Conservation (phyloP, 1,140 invertebrate genomes). For the Charaxes varanes region DNA sequence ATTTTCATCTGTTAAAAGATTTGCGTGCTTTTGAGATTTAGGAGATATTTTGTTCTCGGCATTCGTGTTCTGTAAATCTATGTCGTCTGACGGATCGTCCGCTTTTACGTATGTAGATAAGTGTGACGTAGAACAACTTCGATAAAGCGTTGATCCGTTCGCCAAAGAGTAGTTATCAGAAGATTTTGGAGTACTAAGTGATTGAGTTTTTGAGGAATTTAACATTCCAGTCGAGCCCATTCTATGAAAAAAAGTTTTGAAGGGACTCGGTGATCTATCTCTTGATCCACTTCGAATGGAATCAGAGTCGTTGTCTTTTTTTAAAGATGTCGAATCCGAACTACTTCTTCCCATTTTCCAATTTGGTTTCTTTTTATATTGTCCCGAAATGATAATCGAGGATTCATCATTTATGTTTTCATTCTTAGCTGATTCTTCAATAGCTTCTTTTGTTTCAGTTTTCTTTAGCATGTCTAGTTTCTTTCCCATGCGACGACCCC, state of each 20-base stretch:
- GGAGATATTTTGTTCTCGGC: conserved; percentile 59
- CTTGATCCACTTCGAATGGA: conserved; percentile 64
- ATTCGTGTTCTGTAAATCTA: conserved; percentile 76
- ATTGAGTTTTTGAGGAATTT: conserved; percentile 75
- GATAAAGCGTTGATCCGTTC: conserved; percentile 76
- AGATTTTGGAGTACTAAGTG: conserved; percentile 61
- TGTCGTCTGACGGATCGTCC: conserved; percentile 85
- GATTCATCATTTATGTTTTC: conserved; percentile 40
- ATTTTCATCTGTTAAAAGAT: conserved; percentile 45
- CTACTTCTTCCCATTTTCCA: conserved; percentile 72
- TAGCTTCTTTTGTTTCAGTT: conserved; percentile 76
- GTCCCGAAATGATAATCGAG: conserved; percentile 40
- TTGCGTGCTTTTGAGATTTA: conserved; percentile 48
- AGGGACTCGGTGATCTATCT: conserved; percentile 77
- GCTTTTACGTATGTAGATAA: conserved; percentile 84
- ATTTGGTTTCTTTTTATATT: conserved; percentile 66
- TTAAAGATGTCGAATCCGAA: conserved; percentile 59
- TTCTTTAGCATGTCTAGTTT: conserved; percentile 85
- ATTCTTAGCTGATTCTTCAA: conserved; percentile 40
- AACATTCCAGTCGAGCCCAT: conserved; percentile 86
- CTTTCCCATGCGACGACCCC: conserved; percentile 86
- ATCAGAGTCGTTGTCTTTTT: conserved; percentile 62
- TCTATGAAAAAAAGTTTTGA: conserved; percentile 83
- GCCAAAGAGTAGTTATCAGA: conserved; percentile 64
- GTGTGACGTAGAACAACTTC: conserved; percentile 85